A percentile compares a stretch with the other conserved stretches of the same genome.
phyloP scores from a whole-genome alignment of 1,140 invertebrate species.

The Eumeta japonica region DNA sequence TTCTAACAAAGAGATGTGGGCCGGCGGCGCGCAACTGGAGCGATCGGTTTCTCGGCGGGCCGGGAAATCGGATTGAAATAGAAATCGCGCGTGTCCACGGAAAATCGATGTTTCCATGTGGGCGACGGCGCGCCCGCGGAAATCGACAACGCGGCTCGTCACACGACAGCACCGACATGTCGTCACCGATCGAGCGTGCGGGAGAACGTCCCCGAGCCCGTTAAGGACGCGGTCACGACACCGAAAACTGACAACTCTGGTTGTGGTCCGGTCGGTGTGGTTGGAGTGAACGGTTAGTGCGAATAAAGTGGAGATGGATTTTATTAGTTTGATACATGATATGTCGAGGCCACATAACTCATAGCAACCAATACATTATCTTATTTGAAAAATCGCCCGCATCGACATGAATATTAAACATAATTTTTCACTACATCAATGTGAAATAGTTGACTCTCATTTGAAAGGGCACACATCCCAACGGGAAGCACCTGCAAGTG shows the following conservation, averaged over 20 bases:
- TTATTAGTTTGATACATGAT: too few relatives aligned
- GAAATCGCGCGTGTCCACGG: slow-evolving; percentile 41
- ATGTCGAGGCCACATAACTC: too few relatives aligned
- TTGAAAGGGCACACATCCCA: too few relatives aligned
- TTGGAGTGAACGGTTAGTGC: not conserved
- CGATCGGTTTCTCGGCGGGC: slow-evolving; percentile 52
- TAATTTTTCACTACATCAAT: too few relatives aligned
- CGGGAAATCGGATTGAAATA: slow-evolving; percentile 55
- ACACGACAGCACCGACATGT: not conserved
- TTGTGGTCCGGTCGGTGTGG: not conserved
- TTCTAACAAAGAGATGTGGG: slow-evolving; percentile 56
- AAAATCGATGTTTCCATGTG: slow-evolving; percentile 52
- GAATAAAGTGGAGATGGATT: not conserved
- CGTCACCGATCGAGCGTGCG: not conserved
- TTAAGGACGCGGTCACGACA: too few relatives aligned
- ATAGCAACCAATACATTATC: too few relatives aligned
- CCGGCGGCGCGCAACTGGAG: slow-evolving; percentile 48
- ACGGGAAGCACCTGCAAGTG: too few relatives aligned
- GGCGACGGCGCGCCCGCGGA: not conserved
- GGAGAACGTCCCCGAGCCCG: not conserved
- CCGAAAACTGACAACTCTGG: too few relatives aligned
- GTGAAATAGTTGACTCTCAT: too few relatives aligned
- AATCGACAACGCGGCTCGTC: not conserved
- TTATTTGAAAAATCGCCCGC: not conserved
- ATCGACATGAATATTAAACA: too few relatives aligned